phyloP scores from a whole-genome alignment of 2,113 vertebrate species.

The Thamnaconus septentrionalis region DNA sequence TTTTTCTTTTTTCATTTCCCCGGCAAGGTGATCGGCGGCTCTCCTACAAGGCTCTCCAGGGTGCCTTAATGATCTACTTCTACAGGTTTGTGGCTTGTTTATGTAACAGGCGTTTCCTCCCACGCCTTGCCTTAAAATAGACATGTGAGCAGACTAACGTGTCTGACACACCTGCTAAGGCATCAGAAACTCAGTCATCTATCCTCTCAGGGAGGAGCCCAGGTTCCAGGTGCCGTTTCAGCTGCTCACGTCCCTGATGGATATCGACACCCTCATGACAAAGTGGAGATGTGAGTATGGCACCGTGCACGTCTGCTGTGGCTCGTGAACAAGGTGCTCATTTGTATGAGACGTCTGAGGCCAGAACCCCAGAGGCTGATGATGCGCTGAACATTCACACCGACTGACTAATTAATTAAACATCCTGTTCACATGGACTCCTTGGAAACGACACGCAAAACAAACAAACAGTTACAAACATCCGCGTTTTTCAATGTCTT shows the following conservation, averaged over 20 bases:
- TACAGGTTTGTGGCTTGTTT: constrained; percentile 83
- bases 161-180: not conserved
- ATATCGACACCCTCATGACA: constrained; percentile 91
- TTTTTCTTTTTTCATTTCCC: not conserved
- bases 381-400: not conserved
- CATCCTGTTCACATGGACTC: too few relatives aligned
- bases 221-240: constrained; percentile 97
- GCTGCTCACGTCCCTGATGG: constrained; percentile 91
- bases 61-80: constrained; percentile 96
- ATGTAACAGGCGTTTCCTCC: not conserved
- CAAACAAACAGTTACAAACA: too few relatives aligned
- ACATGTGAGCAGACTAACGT: not conserved
- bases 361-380: constrained; percentile 7
- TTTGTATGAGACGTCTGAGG: constrained; percentile 1
- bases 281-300: constrained; percentile 94
- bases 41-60: constrained; percentile 79
- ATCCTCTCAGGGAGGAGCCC: constrained; percentile 86
- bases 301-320: not conserved
- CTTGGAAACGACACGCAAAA: too few relatives aligned
- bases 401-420: too few relatives aligned
- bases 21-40: constrained; percentile 63
- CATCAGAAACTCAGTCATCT: not conserved
- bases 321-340: too few relatives aligned
- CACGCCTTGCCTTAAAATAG: too few relatives aligned
- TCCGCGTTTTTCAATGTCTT: too few relatives aligned